These are phyloP conservation scores for Stylophora pistillata DNA, from an alignment of 64 coral and sea anemone genomes.

Conservation along the genomic window DNA sequence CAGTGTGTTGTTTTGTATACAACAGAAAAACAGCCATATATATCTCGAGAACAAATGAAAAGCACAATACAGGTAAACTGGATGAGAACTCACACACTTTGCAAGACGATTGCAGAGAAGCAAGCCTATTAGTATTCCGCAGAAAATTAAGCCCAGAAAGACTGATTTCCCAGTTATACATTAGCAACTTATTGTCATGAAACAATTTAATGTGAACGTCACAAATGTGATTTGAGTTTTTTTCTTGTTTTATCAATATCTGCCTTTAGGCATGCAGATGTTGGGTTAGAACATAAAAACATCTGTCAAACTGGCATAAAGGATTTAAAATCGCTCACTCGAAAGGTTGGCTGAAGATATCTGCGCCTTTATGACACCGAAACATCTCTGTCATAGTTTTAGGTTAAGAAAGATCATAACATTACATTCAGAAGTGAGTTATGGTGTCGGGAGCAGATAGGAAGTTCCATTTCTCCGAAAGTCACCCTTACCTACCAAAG, in stretches of 20 bases:
- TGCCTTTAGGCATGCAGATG: slow-evolving; percentile 55
- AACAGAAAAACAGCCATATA: neutral
- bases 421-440: neutral
- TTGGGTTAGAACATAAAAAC: slow-evolving; percentile 23
- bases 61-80: slow-evolving; percentile 1
- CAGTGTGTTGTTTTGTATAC: neutral
- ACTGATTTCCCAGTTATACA: slow-evolving; percentile 34
- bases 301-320: slow-evolving; percentile 26
- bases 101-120: neutral
- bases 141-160: slow-evolving; percentile 33
- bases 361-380: neutral
- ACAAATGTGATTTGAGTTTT: slow-evolving; percentile 44
- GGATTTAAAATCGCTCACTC: neutral
- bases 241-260: slow-evolving; percentile 49
- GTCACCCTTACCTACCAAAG: neutral
- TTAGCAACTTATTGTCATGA: slow-evolving; percentile 55
- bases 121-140: neutral
- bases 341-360: slow-evolving; percentile 3
- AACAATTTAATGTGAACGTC: slow-evolving; percentile 54
- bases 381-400: neutral
- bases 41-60: neutral
- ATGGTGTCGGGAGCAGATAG: neutral
- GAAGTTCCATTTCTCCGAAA: neutral
- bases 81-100: neutral
- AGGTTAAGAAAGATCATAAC: neutral